Conservation (phyloP, 2,888 invertebrate genomes). For the Nemoura dubitans region DNA sequence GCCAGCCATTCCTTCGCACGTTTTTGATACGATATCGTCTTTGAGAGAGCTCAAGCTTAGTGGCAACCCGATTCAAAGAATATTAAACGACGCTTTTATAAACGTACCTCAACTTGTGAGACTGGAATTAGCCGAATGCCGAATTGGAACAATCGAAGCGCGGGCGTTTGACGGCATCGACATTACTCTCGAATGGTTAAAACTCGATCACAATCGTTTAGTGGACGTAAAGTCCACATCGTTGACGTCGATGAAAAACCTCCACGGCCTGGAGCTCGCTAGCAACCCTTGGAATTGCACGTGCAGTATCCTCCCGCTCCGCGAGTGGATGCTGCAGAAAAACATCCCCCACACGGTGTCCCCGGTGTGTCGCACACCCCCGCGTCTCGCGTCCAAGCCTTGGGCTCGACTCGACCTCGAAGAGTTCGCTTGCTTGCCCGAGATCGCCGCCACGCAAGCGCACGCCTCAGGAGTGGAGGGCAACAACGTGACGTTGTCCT, state of each 20-base stretch:
- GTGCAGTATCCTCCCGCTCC: conserved; percentile 75
- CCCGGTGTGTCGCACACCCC: conserved; percentile 75
- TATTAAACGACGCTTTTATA: conserved; percentile 75
- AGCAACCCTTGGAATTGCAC: conserved; percentile 86
- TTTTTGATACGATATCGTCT: conserved; percentile 77
- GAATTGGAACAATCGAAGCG: conserved; percentile 72
- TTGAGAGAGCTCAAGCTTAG: conserved; percentile 77
- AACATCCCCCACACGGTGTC: conserved; percentile 79
- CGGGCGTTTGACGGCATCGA: conserved; percentile 78
- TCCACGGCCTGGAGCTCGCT: conserved; percentile 80
- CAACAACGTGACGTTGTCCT: conserved; percentile 76
- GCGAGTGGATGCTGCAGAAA: conserved; percentile 81
- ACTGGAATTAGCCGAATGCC: conserved; percentile 78
- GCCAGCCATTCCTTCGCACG: conserved; percentile 73
- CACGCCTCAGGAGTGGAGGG: conserved; percentile 75
- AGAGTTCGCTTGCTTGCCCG: conserved; percentile 82
- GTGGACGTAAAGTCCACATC: conserved; percentile 72
- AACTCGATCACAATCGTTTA: conserved; percentile 78
- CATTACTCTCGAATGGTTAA: conserved; percentile 77
- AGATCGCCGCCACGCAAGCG: conserved; percentile 69
- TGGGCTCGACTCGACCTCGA: conserved; percentile 82
- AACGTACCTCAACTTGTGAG: conserved; percentile 70
- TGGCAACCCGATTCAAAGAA: conserved; percentile 77
- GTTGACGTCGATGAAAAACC: conserved; percentile 71
- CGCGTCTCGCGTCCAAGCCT: conserved; percentile 69